Evolutionary conservation across 2,113 vertebrate genomes (phyloP).

Genomic region (Panurus biarmicus): DNA sequence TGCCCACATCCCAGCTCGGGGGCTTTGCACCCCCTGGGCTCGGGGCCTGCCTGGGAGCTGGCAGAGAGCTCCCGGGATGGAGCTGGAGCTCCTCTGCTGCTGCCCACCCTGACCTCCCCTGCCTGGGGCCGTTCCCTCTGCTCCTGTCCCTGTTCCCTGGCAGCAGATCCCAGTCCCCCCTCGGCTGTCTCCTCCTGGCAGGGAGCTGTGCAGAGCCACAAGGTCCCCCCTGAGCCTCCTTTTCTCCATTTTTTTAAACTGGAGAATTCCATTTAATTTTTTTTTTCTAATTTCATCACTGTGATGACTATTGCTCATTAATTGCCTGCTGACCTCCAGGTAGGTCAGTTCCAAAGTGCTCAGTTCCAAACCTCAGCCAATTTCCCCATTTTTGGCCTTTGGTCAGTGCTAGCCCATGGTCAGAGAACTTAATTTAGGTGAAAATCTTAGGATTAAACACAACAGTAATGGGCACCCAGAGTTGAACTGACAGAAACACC

Average conservation of each 20-base stretch:
- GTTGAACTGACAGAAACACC: constrained; percentile 1
- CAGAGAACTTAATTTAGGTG: not conserved
- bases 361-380: not conserved
- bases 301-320: not conserved
- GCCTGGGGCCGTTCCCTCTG: not conserved
- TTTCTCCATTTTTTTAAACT: fast-evolving
- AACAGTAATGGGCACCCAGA: not conserved
- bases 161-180: not conserved
- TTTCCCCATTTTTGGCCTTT: not conserved
- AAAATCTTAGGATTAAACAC: constrained; percentile 20
- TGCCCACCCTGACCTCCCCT: not conserved
- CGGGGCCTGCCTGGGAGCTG: not conserved
- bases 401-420: not conserved
- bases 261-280: not conserved
- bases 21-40: no score
- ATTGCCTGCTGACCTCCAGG: not conserved
- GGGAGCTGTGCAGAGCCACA: not conserved
- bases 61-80: not conserved
- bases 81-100: not conserved
- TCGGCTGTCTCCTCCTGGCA: not conserved
- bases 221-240: not conserved
- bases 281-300: fast-evolving
- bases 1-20: not conserved
- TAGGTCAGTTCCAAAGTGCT: not conserved
- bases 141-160: no score